Evolutionary conservation across 2,113 vertebrate genomes (phyloP).

Genomic region (Mustela nigripes): DNA sequence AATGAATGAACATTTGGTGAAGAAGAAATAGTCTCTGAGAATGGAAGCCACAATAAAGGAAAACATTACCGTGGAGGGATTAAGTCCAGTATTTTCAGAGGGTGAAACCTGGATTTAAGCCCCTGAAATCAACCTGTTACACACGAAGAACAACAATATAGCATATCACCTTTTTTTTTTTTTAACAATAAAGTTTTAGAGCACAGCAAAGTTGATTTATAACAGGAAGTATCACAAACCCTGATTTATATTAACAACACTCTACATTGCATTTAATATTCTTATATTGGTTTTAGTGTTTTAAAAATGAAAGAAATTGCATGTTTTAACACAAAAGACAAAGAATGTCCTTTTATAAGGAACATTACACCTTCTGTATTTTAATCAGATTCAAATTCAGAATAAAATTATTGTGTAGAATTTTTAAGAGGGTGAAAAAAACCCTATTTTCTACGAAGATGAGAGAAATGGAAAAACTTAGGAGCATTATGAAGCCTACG

Average conservation of each 20-base stretch:
- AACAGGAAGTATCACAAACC: background rate
- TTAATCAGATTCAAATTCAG: slow-evolving; percentile 65
- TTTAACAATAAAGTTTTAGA: slow-evolving; percentile 32
- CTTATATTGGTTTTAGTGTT: slow-evolving; percentile 43
- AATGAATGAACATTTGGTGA: background rate
- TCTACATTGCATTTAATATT: background rate
- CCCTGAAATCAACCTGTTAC: slow-evolving; percentile 16
- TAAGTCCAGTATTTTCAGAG: slow-evolving; percentile 37
- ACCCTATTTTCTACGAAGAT: slow-evolving; percentile 20
- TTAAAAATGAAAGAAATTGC: slow-evolving; percentile 30
- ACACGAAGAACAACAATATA: background rate
- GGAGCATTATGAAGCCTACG: background rate
- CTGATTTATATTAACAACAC: slow-evolving; percentile 50
- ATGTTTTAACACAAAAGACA: background rate
- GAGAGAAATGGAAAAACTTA: slow-evolving; percentile 36
- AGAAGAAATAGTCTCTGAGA: slow-evolving; percentile 36
- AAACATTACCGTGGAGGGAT: background rate
- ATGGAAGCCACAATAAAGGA: background rate
- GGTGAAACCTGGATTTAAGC: background rate
- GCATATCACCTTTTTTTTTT: background rate
- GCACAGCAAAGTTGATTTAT: background rate
- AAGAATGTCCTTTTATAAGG: slow-evolving; percentile 21
- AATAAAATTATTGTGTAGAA: slow-evolving; percentile 46
- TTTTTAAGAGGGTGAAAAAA: slow-evolving; percentile 20
- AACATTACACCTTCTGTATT: background rate